phyloP scores from a whole-genome alignment of 1,140 invertebrate genomes.

The Schlechtendalia chinensis region DNA sequence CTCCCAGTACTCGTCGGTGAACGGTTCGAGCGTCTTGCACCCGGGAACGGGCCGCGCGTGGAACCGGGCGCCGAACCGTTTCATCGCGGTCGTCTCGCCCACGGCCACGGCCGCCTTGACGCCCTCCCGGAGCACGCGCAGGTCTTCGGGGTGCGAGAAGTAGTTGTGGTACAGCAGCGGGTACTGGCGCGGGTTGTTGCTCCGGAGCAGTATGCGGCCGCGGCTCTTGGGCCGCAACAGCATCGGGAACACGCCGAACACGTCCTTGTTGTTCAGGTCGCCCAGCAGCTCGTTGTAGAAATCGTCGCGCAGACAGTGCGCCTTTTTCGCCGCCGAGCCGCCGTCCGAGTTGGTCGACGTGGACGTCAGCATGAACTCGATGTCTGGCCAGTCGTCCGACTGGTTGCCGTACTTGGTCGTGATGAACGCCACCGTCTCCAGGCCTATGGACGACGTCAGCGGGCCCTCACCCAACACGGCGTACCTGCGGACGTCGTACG shows the following conservation, averaged over 20 bases:
- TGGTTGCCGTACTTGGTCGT: conserved; percentile 82
- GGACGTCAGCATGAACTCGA: conserved; percentile 85
- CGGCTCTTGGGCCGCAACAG: conserved; percentile 80
- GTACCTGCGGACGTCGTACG: conserved; percentile 57
- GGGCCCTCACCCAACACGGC: conserved; percentile 77
- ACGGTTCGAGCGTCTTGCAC: conserved; percentile 69
- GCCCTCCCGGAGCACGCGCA: conserved; percentile 75
- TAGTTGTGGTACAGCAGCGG: conserved; percentile 89
- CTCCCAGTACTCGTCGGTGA: conserved; percentile 54
- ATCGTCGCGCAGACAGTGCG: conserved; percentile 75
- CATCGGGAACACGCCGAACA: conserved; percentile 81
- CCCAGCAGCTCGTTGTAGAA: conserved; percentile 74
- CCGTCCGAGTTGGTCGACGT: conserved; percentile 75
- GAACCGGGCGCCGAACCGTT: conserved; percentile 69
- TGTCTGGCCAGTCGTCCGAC: conserved; percentile 83
- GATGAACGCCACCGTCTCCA: conserved; percentile 82
- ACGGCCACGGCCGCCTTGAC: conserved; percentile 80
- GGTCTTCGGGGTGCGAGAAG: conserved; percentile 76
- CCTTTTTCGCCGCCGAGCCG: conserved; percentile 66
- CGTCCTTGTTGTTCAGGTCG: conserved; percentile 69
- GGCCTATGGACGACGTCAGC: conserved; percentile 75
- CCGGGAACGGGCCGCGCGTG: conserved; percentile 72
- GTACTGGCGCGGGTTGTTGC: conserved; percentile 78
- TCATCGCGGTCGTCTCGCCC: conserved; percentile 60
- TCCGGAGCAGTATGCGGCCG: conserved; percentile 73